A percentile compares a stretch with the other conserved stretches of the same genome.
phyloP scores from a whole-genome alignment of 1,140 invertebrate species.

The Dreissena polymorpha region DNA sequence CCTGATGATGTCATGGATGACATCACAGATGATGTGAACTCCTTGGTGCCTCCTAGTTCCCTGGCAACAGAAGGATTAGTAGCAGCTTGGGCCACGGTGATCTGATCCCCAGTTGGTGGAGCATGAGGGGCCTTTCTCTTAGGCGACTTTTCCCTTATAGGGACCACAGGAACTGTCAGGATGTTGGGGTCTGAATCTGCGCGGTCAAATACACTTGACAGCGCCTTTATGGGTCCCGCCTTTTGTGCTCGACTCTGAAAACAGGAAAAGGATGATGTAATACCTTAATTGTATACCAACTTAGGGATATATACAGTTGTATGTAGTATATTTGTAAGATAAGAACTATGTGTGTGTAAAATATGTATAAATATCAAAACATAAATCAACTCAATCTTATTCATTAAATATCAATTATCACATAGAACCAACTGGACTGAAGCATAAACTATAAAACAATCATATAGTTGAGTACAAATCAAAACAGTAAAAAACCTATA shows the following conservation, averaged over 20 bases:
- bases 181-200: background rate
- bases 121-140: constrained; percentile 40
- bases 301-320: too few relatives aligned
- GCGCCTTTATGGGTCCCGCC: constrained; percentile 70
- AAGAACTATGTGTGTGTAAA: too few relatives aligned
- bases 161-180: constrained; percentile 25
- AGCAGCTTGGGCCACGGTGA: too few relatives aligned
- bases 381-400: too few relatives aligned
- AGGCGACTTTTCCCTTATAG: constrained; percentile 39
- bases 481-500: too few relatives aligned
- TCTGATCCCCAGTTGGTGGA: constrained; percentile 13
- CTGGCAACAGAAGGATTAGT: background rate
- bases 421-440: too few relatives aligned
- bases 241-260: constrained; percentile 65
- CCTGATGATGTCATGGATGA: constrained; percentile 18
- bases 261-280: constrained; percentile 5
- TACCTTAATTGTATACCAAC: too few relatives aligned
- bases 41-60: background rate
- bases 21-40: background rate
- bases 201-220: constrained; percentile 60
- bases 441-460: too few relatives aligned
- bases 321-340: too few relatives aligned
- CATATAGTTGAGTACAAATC: too few relatives aligned
- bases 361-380: too few relatives aligned
- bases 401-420: too few relatives aligned